phyloP scores from a whole-genome alignment of 2,888 invertebrate genomes.

The Nesidiocoris tenuis region DNA sequence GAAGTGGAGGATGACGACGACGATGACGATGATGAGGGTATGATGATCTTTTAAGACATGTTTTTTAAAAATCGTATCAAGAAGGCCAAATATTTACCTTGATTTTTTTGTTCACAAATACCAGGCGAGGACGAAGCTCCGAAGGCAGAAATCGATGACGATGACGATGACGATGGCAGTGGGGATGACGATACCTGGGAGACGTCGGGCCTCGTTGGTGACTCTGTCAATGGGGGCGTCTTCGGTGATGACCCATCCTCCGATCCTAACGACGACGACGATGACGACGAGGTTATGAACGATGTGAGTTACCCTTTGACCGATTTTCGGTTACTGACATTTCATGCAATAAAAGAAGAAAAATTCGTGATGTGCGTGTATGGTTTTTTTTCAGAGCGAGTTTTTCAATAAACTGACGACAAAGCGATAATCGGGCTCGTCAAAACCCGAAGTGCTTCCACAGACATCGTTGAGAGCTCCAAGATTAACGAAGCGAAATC shows the following conservation, averaged over 20 bases:
- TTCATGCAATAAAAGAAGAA: too few species aligned
- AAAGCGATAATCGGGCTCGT: too few species aligned
- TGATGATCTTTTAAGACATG: background rate
- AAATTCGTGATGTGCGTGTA: too few species aligned
- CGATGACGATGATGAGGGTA: slow-evolving; percentile 27
- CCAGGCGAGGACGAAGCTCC: slow-evolving; percentile 17
- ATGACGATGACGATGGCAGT: slow-evolving; percentile 24
- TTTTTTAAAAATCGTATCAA: background rate
- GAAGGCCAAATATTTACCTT: too few species aligned
- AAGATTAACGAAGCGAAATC: too few species aligned
- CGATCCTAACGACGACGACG: slow-evolving; percentile 17
- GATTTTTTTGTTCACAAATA: too few species aligned
- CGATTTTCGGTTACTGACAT: too few species aligned
- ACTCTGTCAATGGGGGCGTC: background rate
- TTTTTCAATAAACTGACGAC: background rate
- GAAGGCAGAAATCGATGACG: slow-evolving; percentile 1
- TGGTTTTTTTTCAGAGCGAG: background rate
- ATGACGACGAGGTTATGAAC: slow-evolving; percentile 29
- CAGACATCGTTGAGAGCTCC: too few species aligned
- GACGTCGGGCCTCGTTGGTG: background rate
- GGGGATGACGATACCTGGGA: background rate
- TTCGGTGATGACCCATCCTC: background rate
- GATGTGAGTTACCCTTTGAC: slow-evolving; percentile 24
- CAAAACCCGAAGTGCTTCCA: too few species aligned
- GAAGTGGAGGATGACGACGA: slow-evolving; percentile 55